Evolutionary conservation across 2,888 invertebrate species (phyloP), one percentile per base, ranked within the genome.

Genomic region (Plagiodera versicolora): DNA sequence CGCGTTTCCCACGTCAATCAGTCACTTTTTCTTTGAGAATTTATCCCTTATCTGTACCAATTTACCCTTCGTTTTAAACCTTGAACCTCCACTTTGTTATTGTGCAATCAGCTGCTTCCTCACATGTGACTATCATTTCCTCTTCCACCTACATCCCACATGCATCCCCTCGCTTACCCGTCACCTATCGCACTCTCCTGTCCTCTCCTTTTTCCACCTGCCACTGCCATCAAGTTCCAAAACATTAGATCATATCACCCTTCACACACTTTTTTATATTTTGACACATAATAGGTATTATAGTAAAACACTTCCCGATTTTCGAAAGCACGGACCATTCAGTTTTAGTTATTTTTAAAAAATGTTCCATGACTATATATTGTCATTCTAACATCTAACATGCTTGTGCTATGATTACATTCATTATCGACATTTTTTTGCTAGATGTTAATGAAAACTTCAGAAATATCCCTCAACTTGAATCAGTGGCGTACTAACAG

Each of bases 81-180:
- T n/a, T n/a, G n/a, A n/a, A n/a, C n/a, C 6, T 24, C 6, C 76
- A 78, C 76, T 77, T 77, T 77, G 74, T 76, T 76, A 77, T 77
- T 79, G 77, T 79, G 76, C 77, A 79, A 77, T 78, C 78, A 78
- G 79, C 78, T 79, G 79, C 78, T 78, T 76, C 77, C 75, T 77
- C 75, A 73, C 73, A 75, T 72, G 75, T 76, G 76, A 77, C 77
- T 73, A 74, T 68, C 70, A 69, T 68, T 74, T 72, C 74, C 70
- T 39, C 32, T 67, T 64, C 67, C 67, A 68, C 68, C 70, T 63
- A 66, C 67, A 60, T 61, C 57, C 44, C 51, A 56, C 58, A 47
- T 55, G 28, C 20, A 52, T 54, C 54, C 56, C 47, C 51, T 44
- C 9, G 6, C 39, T 32, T 39, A 24, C 47, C 53, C 46, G 47